Evolutionary conservation across 2,888 invertebrate species (phyloP).

Genomic region (Calameuta filiformis): DNA sequence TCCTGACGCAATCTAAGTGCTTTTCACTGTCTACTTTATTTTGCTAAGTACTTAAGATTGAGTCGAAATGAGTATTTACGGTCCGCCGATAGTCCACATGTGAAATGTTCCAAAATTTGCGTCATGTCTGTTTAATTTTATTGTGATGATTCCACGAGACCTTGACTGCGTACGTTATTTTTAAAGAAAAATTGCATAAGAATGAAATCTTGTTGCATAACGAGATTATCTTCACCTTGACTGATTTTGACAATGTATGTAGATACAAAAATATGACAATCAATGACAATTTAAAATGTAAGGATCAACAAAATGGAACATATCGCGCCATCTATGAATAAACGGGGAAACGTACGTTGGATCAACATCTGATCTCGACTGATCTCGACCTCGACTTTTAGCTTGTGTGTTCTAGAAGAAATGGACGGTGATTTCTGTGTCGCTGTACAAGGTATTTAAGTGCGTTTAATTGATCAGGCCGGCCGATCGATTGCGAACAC

Average conservation of each 20-base stretch:
- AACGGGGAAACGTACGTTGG: neutral
- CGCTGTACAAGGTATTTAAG: conserved; percentile 33
- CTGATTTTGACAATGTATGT: neutral
- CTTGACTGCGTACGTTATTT: neutral
- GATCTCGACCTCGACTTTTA: conserved; percentile 19
- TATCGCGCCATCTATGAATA: neutral
- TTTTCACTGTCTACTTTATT: neutral
- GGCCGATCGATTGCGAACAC: neutral
- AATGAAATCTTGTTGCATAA: neutral
- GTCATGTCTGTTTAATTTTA: neutral
- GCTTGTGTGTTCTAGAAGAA: conserved; percentile 45
- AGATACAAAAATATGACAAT: neutral
- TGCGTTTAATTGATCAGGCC: conserved; percentile 12
- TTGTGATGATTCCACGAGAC: neutral
- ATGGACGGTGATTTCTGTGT: conserved; percentile 35
- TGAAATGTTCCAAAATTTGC: neutral
- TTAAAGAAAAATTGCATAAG: neutral
- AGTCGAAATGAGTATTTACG: neutral
- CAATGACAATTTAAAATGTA: neutral
- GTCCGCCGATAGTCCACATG: neutral
- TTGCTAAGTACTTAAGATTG: neutral
- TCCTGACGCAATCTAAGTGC: neutral
- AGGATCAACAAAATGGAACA: neutral
- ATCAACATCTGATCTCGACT: conserved; percentile 5
- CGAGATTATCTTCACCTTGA: neutral